These are phyloP conservation scores for Eulemur rufifrons DNA, from an alignment of 2,113 vertebrate genomes.

Conservation along the genomic window DNA sequence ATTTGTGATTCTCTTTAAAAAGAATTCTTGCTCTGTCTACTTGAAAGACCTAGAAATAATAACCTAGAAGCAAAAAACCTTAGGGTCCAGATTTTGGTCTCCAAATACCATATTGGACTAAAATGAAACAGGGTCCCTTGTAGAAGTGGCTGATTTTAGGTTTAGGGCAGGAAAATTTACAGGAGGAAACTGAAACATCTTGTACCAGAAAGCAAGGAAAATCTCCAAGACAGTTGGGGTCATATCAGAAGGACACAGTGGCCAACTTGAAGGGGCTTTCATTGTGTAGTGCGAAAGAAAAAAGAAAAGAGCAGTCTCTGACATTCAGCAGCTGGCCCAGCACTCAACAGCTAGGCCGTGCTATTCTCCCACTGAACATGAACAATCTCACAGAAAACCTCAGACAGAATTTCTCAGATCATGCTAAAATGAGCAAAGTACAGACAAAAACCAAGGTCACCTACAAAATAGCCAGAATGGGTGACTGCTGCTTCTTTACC, in stretches of 20 bases:
- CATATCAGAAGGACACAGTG: not conserved
- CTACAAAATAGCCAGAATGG: not conserved
- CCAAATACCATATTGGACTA: not conserved
- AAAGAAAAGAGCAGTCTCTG: not conserved
- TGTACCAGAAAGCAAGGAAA: not conserved
- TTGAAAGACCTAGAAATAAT: not conserved
- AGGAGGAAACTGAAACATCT: not conserved
- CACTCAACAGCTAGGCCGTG: rapidly evolving
- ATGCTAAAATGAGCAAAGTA: not conserved
- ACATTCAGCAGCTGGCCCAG: not conserved
- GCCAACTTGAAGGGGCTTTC: not conserved
- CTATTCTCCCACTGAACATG: not conserved
- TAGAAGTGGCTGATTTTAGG: not conserved
- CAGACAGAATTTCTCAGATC: not conserved
- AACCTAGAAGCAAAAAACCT: not conserved
- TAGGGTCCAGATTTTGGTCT: not conserved
- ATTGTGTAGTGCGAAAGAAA: not conserved
- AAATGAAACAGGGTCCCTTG: not conserved
- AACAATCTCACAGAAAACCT: not conserved
- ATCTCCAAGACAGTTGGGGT: not conserved
- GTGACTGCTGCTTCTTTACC: not conserved
- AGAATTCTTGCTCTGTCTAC: not conserved
- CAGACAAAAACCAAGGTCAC: not conserved
- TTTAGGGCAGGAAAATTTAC: not conserved
- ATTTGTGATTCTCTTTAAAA: not conserved